Evolutionary conservation across 2,888 invertebrate species (phyloP).

Genomic region (Ceratothoa steindachneri): DNA sequence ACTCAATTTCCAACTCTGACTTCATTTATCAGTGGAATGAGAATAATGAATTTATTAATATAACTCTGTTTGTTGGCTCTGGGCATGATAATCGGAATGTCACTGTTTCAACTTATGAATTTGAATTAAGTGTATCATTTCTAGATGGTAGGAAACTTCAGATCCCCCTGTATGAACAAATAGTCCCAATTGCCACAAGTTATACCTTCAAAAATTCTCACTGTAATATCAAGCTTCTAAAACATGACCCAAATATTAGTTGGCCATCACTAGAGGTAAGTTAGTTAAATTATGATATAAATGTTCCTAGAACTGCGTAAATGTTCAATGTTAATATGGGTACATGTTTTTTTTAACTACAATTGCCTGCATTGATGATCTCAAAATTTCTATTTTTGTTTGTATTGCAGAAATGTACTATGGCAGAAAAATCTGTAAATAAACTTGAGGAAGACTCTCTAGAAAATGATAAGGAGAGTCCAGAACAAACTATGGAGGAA

Average conservation of each 20-base stretch:
- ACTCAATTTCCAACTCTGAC: too few species aligned
- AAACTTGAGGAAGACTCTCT: neutral
- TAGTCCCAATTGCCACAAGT: constrained; percentile 31
- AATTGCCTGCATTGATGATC: neutral
- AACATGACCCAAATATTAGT: constrained; percentile 31
- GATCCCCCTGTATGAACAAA: constrained; percentile 23
- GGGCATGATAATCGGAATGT: constrained; percentile 35
- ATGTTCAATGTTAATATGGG: neutral
- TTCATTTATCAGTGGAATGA: too few species aligned
- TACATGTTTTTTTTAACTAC: neutral
- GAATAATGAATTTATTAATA: too few species aligned
- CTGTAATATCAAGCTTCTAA: constrained; percentile 31
- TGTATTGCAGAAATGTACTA: too few species aligned
- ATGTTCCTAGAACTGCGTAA: neutral
- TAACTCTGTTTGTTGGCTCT: too few species aligned
- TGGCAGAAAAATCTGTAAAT: neutral
- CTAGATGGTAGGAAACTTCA: constrained; percentile 32
- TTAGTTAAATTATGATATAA: too few species aligned
- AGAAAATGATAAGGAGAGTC: neutral
- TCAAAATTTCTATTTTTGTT: neutral
- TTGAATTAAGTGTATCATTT: constrained; percentile 20
- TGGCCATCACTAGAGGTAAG: constrained; percentile 41
- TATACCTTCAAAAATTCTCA: constrained; percentile 21
- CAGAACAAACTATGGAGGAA: neutral
- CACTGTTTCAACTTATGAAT: constrained; percentile 19